Evolutionary conservation across 2,797 vertebrate species (phyloP), one percentile per base, ranked within the genome.

Genomic region (Cuniculus paca): DNA sequence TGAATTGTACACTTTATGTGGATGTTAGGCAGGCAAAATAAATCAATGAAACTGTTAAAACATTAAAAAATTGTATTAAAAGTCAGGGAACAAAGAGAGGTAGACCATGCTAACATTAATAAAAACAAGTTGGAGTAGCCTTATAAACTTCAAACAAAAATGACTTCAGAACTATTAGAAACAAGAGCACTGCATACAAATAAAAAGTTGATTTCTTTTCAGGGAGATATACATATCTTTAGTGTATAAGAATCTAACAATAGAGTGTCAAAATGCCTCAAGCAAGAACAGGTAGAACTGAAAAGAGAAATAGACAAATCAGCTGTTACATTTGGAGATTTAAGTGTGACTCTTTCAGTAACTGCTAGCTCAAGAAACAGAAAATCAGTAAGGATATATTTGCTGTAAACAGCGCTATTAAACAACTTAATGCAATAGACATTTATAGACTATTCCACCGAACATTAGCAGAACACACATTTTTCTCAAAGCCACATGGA

Each of bases 71-170:
- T 58, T 86, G 52, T 91, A 88, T 88, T 78, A 85, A 94, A 90
- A 50, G 22, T 82, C 65, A 78, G 88, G 39, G 34, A 10, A 58
- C 50, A 54, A 31, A 87, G 0, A 78, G 93, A 91, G 17, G 12
- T 45, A 80, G 0, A 54, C 42, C 31, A 54, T 42, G 45, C 42
- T 54, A 91, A 36, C 1, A 13, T 19, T 81, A 81, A 52, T 63
- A 82, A 87, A 95, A 68, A 56, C 52, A 74, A 91, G 26, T 34
- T 87, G 42, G 28, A 68, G 24, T 86, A 77, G 3, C 12, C 68
- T 28, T 56, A 83, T 85, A 77, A 92, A 95, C 68, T 58, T 80
- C 74, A 88, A 87, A 61, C 45, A 88, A 92, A 88, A n/a, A 75
- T 78, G 28, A 84, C n/a, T 75, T 96, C 65, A 85, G 82, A 91